Conservation (phyloP, 2,113 vertebrate genomes). For the Ibidorhyncha struthersii region DNA sequence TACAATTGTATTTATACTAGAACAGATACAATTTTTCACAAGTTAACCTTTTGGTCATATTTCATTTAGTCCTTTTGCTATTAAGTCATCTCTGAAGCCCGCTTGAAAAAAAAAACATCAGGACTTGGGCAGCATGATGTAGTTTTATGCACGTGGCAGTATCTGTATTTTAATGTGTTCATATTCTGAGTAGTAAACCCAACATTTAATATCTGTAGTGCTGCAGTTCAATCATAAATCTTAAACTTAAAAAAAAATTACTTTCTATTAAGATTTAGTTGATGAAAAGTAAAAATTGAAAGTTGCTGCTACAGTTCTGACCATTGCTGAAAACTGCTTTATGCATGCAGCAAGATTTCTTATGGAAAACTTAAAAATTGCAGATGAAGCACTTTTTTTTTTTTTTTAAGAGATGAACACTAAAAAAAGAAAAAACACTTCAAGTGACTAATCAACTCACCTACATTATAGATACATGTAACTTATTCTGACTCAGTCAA, state of each 20-base stretch:
- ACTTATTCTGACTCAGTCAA: background rate
- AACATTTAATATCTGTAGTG: background rate
- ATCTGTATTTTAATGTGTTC: background rate
- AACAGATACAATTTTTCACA: background rate
- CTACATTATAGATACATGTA: background rate
- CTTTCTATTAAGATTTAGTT: background rate
- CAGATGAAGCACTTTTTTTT: background rate
- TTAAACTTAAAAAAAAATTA: background rate
- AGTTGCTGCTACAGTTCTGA: background rate
- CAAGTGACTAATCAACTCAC: background rate
- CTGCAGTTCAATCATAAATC: background rate
- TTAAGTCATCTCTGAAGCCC: background rate
- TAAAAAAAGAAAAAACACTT: background rate
- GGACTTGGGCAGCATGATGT: background rate
- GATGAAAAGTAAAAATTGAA: conserved; percentile 1
- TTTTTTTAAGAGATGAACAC: background rate
- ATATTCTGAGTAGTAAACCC: background rate
- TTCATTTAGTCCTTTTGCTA: background rate
- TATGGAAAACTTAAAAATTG: background rate
- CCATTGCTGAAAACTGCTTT: conserved; percentile 3
- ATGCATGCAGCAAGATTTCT: background rate
- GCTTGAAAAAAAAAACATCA: background rate
- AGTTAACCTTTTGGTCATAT: background rate
- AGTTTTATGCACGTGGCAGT: background rate
- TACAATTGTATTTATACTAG: background rate